These are phyloP conservation scores for Apaloderma vittatum DNA, from an alignment of 2,113 vertebrate species.

Conservation along the genomic window DNA sequence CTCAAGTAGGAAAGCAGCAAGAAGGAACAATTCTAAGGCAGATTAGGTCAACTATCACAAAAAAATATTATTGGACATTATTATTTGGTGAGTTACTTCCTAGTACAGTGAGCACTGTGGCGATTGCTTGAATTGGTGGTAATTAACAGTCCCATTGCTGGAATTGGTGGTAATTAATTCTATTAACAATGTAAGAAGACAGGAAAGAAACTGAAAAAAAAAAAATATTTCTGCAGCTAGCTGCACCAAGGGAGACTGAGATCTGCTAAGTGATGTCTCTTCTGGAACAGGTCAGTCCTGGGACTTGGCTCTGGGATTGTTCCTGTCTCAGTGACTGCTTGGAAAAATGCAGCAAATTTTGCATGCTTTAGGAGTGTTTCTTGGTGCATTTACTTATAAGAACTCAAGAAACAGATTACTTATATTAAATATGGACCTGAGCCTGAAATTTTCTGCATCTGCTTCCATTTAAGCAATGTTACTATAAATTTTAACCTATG, in stretches of 20 bases:
- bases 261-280: neutral
- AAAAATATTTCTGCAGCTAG: neutral
- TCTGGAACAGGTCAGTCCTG: neutral
- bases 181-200: neutral
- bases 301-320: neutral
- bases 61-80: neutral
- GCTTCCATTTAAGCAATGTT: neutral
- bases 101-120: neutral
- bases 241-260: neutral
- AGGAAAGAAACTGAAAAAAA: neutral
- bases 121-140: neutral
- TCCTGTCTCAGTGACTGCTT: neutral
- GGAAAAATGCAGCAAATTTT: neutral
- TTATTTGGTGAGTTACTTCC: neutral
- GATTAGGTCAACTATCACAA: neutral
- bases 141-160: neutral
- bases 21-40: neutral
- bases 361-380: neutral
- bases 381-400: neutral
- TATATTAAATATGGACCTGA: neutral
- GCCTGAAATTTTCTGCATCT: neutral
- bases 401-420: neutral
- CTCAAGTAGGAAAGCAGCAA: neutral
- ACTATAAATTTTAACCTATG: neutral
- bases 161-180: neutral